Percentiles rank a stretch among this genome's conserved stretches.
Conservation (phyloP, 1,140 invertebrate genomes). For the Drosophila rufa region DNA sequence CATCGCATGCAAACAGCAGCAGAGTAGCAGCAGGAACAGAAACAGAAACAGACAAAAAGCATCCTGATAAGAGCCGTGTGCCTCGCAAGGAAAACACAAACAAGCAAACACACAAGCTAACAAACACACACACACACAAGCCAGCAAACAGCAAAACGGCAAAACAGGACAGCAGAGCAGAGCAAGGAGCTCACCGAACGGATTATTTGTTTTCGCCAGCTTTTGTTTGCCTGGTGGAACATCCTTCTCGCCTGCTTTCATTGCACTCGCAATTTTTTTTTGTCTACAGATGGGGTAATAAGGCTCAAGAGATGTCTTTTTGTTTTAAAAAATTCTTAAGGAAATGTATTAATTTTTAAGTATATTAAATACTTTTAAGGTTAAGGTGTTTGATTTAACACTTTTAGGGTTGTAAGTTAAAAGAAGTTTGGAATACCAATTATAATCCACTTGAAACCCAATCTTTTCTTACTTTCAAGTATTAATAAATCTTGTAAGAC, state of each 20-base stretch:
- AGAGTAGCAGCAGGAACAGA: constrained; percentile 34
- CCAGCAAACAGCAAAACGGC: constrained; percentile 41
- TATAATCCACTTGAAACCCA: no score
- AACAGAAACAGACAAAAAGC: constrained; percentile 44
- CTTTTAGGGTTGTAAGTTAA: not conserved
- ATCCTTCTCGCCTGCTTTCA: constrained; percentile 32
- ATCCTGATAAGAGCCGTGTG: constrained; percentile 58
- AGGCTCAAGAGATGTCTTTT: constrained; percentile 8
- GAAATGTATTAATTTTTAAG: not conserved
- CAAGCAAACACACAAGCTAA: constrained; percentile 26
- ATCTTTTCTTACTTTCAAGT: not conserved
- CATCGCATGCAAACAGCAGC: constrained; percentile 58
- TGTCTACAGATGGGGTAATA: constrained; percentile 12
- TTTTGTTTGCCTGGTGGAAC: constrained; percentile 64
- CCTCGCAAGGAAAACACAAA: constrained; percentile 61
- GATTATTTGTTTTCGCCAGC: constrained; percentile 81
- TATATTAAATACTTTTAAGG: no score
- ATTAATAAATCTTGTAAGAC: not conserved
- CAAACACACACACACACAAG: constrained; percentile 19
- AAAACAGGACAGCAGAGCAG: constrained; percentile 31
- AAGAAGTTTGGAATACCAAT: not conserved
- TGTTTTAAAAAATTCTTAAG: not conserved
- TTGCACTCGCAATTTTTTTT: constrained; percentile 20
- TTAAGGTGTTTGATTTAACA: no score
- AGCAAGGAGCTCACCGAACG: constrained; percentile 38